Base-by-base conservation (phyloP, 2,888 invertebrate genomes). In the Patella ulyssiponensis region DNA sequence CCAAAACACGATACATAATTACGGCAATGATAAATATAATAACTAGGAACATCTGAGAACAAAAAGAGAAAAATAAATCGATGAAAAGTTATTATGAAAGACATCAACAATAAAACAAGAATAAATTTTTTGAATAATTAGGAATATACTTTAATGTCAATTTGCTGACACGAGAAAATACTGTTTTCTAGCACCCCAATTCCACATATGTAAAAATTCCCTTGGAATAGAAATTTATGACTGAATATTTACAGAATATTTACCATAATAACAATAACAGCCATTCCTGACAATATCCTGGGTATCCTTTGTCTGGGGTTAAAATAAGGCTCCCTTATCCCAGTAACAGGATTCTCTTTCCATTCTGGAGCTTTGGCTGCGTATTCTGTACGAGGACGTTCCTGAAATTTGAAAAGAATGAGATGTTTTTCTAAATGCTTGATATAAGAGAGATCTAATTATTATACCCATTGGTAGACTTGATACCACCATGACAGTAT, bases 21-120 rank as follows among this genome's bases (percentile, higher is more conserved):
- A 93, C 93, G 15, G 93, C 93, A 27, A 93, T 90, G 80, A 94
- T 93, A 88, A 94, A 93, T 80, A 94, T 93, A 73, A 93, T 88
- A 72, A 94, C 93, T 81, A 94, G 87, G 9, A 91, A 88, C 85
- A 94, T 93, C 93, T 93, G 91, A 80, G 87, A 89, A 15, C 51
- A 20, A 64, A 20, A 74, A 74, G 20, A 52, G 27, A 15, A 23
- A 64, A 27, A 27, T 69, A 23, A 44, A 9, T 9, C 9, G 9
- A 44, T 44, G 14, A 23, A 44, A 44, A 12, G 5, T 52, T n/a
- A 51, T 51, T 0, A 51, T 52, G 5, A 52, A 51, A 54, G 9
- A 17, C 14, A 69, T n/a, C n/a, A 52, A 70, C 12, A 70, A 15
- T 75, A n/a, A 33, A 3, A 54, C 33, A 74, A 20, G n/a, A 58